A percentile compares a stretch with the other conserved stretches of the same genome.
Conservation (phyloP, 2,113 vertebrate genomes). For the Chrysochloris asiatica region DNA sequence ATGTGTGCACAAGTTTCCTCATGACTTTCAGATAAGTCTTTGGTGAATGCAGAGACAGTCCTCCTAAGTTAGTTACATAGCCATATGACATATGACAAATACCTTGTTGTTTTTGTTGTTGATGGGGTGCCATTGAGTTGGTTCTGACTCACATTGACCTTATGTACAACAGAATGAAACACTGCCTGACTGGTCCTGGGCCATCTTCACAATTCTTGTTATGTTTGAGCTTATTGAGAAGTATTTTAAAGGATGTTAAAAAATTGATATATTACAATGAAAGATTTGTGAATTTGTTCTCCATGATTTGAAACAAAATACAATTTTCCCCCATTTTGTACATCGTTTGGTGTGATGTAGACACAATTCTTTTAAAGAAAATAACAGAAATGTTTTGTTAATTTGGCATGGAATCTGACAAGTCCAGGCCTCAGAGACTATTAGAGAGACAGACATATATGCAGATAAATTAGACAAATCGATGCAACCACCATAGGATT, state of each 20-base stretch:
- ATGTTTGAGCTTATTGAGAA: no score
- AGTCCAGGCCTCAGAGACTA: neutral
- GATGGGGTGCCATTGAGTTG: no score
- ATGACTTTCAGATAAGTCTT: neutral
- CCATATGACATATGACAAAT: neutral
- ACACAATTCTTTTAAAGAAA: neutral
- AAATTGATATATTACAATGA: neutral
- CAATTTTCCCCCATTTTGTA: neutral
- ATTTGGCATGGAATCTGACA: neutral
- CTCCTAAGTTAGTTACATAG: neutral
- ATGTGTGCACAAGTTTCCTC: neutral
- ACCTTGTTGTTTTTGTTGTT: no score
- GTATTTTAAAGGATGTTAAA: no score
- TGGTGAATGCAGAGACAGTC: neutral
- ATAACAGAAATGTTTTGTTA: neutral
- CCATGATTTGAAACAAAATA: neutral
- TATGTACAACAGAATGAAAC: no score
- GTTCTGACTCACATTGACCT: no score
- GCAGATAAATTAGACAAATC: neutral
- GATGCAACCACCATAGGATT: neutral
- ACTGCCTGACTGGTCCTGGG: no score
- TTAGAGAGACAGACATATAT: neutral
- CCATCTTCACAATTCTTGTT: no score
- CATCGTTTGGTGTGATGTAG: neutral
- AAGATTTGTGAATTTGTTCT: slow-evolving; percentile 39